Evolutionary conservation across 2,113 vertebrate genomes (phyloP), one percentile per base, ranked within the genome.

Genomic region (Dasypus novemcinctus): DNA sequence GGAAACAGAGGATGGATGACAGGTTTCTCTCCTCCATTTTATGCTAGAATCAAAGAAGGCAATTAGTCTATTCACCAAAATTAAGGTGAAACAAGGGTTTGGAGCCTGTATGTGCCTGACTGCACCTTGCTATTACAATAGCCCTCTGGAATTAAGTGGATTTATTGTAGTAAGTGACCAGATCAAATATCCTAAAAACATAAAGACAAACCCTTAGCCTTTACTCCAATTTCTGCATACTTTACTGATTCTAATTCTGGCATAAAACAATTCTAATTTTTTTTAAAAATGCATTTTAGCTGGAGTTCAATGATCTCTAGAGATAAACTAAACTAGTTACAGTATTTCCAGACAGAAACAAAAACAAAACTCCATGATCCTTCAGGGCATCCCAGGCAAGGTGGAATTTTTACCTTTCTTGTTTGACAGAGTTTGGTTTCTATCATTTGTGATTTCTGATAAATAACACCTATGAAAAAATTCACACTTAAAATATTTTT

Each of bases 341-440:
- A 49, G 46, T 1, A 94, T 72, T 81, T 71, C 41, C 76, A 92
- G n/a, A 91, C 54, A 76, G 23, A 83, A 86, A 83, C 52, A 59
- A 79, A 96, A 90, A 36, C 63, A 83, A 82, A 97, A 49, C 41
- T 85, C 31, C 52, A 68, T 8, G 57, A 21, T 2, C 38, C 17
- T 81, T 61, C 20, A 46, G 4, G 46, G 78, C 9, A 81, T 82
- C 92, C 61, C 12, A 54, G 38, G 13, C 80, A 84, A 29, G 3
- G 23, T 71, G 14, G 71, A 64, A 87, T 92, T 93, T 84, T 86
- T 68, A 71, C 27, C 69, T 46, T 95, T 94, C 6, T 12, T 78
- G 43, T 86, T 79, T 93, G 75, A 93, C 66, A 90, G 95, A 13
- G 88, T 66, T 52, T 95, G n/a, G 38, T 85, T 93, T 93, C 79